These are phyloP conservation scores for Laodelphax striatellus DNA, from an alignment of 1,140 invertebrate genomes.

Conservation along the genomic window DNA sequence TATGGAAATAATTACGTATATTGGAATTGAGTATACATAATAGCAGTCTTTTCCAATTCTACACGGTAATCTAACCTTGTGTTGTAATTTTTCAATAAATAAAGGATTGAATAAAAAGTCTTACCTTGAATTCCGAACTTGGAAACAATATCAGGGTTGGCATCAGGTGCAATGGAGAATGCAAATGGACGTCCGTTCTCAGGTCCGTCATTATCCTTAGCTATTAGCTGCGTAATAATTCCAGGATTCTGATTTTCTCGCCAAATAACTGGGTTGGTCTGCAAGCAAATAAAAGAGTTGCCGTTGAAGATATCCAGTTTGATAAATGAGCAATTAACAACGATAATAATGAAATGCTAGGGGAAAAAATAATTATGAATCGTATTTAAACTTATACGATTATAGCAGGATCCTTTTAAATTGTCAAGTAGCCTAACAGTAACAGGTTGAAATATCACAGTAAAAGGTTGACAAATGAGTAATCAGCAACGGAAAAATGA, in stretches of 20 bases:
- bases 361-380: no score
- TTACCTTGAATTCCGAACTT: constrained; percentile 58
- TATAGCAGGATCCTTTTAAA: no score
- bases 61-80: no score
- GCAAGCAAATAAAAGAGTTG: constrained; percentile 18
- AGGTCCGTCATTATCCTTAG: constrained; percentile 65
- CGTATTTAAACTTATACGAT: no score
- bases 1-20: no score
- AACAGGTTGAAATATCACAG: neutral
- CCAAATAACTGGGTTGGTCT: constrained; percentile 67
- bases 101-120: constrained; percentile 20
- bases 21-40: no score
- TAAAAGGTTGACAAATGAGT: neutral
- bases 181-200: constrained; percentile 73
- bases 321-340: no score
- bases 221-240: constrained; percentile 53
- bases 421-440: neutral
- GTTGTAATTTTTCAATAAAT: no score
- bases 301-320: no score
- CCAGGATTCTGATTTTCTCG: constrained; percentile 59
- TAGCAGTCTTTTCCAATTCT: no score
- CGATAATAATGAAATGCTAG: no score
- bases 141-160: constrained; percentile 48
- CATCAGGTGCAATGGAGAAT: constrained; percentile 54
- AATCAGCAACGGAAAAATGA: neutral